phyloP scores from a whole-genome alignment of 2,113 vertebrate genomes.

The Taurulus bubalis region DNA sequence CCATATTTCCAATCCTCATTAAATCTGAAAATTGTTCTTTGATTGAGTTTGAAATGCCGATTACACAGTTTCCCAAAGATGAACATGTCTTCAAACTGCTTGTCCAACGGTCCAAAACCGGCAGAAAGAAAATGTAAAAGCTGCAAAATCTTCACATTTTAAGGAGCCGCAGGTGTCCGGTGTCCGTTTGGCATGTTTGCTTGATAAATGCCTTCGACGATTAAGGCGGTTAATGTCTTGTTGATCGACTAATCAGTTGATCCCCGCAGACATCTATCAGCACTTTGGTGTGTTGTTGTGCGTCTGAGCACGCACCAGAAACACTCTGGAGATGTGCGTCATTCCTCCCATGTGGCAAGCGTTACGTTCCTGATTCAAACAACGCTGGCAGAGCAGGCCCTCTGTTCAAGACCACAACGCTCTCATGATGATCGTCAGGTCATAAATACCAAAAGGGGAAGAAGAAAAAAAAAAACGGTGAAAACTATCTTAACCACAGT shows the following conservation, averaged over 20 bases:
- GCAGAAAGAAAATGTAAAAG: not conserved
- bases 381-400: slow-evolving; percentile 35
- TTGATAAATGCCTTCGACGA: not conserved
- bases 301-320: too few relatives aligned
- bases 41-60: not conserved
- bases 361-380: slow-evolving; percentile 54
- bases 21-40: not conserved
- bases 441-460: slow-evolving; percentile 72
- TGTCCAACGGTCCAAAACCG: not conserved
- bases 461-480: slow-evolving; percentile 43
- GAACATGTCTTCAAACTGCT: not conserved
- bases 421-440: slow-evolving; percentile 71
- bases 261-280: not conserved
- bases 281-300: too few relatives aligned
- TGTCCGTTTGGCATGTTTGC: not conserved
- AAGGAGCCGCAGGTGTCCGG: too few relatives aligned
- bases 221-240: not conserved
- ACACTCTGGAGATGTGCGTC: slow-evolving; percentile 36
- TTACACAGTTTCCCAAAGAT: not conserved
- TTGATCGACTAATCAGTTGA: not conserved
- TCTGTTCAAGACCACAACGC: slow-evolving; percentile 57
- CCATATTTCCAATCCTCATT: not conserved
- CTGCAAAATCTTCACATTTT: not conserved
- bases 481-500: slow-evolving; percentile 74
- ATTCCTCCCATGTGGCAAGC: slow-evolving; percentile 62